phyloP scores from a whole-genome alignment of 2,113 vertebrate genomes.

The Emydura subglobosa region DNA sequence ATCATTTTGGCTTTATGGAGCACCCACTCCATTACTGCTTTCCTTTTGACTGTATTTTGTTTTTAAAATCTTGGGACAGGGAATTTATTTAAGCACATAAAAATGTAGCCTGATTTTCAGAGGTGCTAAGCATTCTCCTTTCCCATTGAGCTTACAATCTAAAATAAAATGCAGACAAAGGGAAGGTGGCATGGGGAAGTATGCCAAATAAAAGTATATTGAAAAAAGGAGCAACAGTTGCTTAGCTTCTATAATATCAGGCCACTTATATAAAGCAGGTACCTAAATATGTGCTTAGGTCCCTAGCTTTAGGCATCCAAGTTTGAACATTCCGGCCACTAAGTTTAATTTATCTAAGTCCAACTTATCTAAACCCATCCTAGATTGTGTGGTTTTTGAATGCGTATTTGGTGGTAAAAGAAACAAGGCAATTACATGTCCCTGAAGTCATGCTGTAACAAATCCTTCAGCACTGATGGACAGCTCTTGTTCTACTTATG shows the following conservation, averaged over 20 bases:
- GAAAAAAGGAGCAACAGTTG: constrained; percentile 63
- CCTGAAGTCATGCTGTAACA: neutral
- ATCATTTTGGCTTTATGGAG: neutral
- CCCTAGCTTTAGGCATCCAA: constrained; percentile 3
- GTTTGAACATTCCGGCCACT: neutral
- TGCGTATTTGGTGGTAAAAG: neutral
- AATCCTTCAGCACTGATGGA: neutral
- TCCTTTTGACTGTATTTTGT: accelerated
- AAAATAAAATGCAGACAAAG: neutral
- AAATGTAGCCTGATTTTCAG: neutral
- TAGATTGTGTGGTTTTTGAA: neutral
- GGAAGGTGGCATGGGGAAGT: constrained; percentile 65
- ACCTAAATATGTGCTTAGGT: constrained; percentile 10
- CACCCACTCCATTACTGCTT: accelerated
- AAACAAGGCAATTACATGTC: neutral
- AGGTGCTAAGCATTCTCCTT: constrained; percentile 8
- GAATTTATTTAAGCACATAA: neutral
- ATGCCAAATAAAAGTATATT: constrained; percentile 57
- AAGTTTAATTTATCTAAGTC: constrained; percentile 29
- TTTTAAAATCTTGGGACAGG: neutral
- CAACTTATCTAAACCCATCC: neutral
- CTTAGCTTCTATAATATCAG: constrained; percentile 67
- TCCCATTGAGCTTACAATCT: neutral
- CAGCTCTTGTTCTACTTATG: neutral
- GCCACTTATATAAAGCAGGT: constrained; percentile 60